phyloP scores from a whole-genome alignment of 2,113 vertebrate genomes.

The Genyomyrus donnyi region DNA sequence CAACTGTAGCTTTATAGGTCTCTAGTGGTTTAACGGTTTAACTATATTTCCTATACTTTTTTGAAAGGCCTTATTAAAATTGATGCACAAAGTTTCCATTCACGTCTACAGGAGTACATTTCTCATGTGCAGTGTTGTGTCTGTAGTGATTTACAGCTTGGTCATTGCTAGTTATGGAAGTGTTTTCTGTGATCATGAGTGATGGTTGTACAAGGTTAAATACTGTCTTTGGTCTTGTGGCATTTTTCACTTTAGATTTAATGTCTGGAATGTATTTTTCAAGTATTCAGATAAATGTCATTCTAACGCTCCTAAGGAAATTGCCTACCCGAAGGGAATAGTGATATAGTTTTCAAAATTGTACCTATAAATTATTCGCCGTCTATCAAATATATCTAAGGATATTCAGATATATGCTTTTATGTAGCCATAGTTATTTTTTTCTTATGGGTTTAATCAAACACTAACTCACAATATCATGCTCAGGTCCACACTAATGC shows the following conservation, averaged over 20 bases:
- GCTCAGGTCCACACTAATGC: not conserved
- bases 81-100: slow-evolving; percentile 44
- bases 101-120: slow-evolving; percentile 28
- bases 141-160: slow-evolving; percentile 41
- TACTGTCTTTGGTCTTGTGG: slow-evolving; percentile 31
- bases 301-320: slow-evolving; percentile 43
- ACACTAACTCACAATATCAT: not conserved
- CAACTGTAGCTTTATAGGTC: slow-evolving; percentile 52
- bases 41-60: slow-evolving; percentile 49
- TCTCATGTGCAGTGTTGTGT: slow-evolving; percentile 36
- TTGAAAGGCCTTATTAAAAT: slow-evolving; percentile 45
- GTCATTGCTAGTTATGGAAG: slow-evolving; percentile 1
- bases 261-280: slow-evolving; percentile 44
- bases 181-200: slow-evolving; percentile 27
- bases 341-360: slow-evolving; percentile 27
- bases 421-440: not conserved
- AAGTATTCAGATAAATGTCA: slow-evolving; percentile 45
- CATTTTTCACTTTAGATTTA: slow-evolving; percentile 54
- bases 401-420: not conserved
- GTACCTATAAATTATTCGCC: slow-evolving; percentile 1
- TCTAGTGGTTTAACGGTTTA: slow-evolving; percentile 51
- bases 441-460: not conserved
- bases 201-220: slow-evolving; percentile 32
- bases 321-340: slow-evolving; percentile 36
- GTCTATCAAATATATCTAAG: not conserved